Evolutionary conservation across 2,888 invertebrate genomes (phyloP).

Genomic region (Zeuzera pyrina): DNA sequence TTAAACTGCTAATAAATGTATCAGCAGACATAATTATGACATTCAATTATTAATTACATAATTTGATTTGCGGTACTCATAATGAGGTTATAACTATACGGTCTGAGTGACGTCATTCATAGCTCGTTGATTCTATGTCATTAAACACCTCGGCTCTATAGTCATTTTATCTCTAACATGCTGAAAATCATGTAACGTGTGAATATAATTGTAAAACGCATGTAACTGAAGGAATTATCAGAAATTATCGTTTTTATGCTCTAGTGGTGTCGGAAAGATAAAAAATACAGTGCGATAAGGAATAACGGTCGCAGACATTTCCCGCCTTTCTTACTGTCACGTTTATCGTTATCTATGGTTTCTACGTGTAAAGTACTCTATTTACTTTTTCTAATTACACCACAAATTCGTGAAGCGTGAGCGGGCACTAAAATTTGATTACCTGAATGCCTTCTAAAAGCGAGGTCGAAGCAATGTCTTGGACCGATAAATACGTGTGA

Average conservation of each 20-base stretch:
- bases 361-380: conserved; percentile 5
- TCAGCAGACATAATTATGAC: too few relatives aligned
- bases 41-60: too few relatives aligned
- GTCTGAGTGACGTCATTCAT: too few relatives aligned
- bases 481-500: conserved; percentile 17
- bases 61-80: too few relatives aligned
- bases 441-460: conserved; percentile 5
- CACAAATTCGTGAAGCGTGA: conserved; percentile 33
- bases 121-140: too few relatives aligned
- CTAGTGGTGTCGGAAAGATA: conserved; percentile 36
- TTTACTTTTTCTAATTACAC: conserved; percentile 29
- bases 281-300: conserved; percentile 39
- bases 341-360: conserved; percentile 14
- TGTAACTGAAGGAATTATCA: conserved; percentile 31
- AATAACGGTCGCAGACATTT: conserved; percentile 44
- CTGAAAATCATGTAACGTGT: too few relatives aligned
- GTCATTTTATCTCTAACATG: too few relatives aligned
- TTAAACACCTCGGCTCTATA: too few relatives aligned
- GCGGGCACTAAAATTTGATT: conserved; percentile 8
- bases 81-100: too few relatives aligned
- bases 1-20: too few relatives aligned
- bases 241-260: conserved; percentile 27
- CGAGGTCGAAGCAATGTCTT: conserved; percentile 1
- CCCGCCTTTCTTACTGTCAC: conserved; percentile 51
- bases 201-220: too few relatives aligned